These are phyloP conservation scores for Meteorus sp. DNA, from an alignment of 1,140 invertebrate species.

Conservation along the genomic window DNA sequence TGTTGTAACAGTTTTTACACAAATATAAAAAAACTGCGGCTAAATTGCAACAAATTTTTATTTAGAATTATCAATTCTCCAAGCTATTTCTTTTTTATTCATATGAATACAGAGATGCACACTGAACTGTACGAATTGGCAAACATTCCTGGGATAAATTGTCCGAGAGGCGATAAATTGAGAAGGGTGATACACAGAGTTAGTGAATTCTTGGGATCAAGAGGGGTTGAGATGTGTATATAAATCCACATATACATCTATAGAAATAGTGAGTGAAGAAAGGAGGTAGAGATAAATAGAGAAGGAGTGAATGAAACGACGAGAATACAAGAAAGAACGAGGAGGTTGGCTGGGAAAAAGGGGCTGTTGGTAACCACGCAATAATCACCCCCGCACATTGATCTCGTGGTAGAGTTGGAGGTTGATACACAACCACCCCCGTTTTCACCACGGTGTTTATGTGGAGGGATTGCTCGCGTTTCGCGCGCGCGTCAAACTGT, in stretches of 20 bases:
- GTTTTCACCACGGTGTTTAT: conserved; percentile 38
- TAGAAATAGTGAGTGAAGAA: background rate
- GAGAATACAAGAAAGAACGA: too few species aligned
- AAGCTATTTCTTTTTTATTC: too few species aligned
- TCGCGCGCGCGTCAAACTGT: conserved; percentile 14
- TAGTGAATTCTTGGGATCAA: background rate
- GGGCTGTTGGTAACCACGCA: conserved; percentile 43
- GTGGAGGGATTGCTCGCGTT: conserved; percentile 26
- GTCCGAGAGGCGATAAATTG: background rate
- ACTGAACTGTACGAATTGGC: background rate
- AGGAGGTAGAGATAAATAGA: background rate
- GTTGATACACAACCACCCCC: conserved; percentile 39
- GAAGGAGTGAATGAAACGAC: too few species aligned
- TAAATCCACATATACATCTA: background rate
- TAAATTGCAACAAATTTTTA: too few species aligned
- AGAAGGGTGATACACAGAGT: too few species aligned
- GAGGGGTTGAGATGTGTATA: background rate
- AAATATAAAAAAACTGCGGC: too few species aligned
- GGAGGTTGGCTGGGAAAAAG: too few species aligned
- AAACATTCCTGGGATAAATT: background rate
- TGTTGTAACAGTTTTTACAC: too few species aligned
- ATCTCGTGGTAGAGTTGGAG: conserved; percentile 21
- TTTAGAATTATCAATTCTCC: too few species aligned
- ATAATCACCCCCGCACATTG: conserved; percentile 39
- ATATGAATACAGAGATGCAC: too few species aligned